Evolutionary conservation across 2,888 invertebrate species (phyloP), one percentile per base, ranked within the genome.

Genomic region (Magallana nippona): DNA sequence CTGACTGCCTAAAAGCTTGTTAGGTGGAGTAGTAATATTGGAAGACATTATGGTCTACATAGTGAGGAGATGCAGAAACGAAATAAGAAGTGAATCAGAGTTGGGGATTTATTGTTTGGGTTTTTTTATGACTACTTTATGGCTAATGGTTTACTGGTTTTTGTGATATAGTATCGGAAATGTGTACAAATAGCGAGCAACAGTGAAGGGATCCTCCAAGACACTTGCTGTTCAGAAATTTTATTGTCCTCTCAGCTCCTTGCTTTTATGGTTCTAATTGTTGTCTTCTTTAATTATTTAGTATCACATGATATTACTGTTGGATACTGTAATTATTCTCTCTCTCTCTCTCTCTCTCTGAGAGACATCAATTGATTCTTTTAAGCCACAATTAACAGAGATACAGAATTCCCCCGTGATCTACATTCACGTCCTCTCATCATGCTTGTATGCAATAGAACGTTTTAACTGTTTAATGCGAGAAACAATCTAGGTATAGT

Each of bases 281-380:
- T 71, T 71, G 32, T 27, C 71, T 63, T 22, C 63, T 71, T 71
- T 71, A 71, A 71, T 71, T 71, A 71, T 71, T 71, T 27, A 71
- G 71, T 27, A 71, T 22, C 11, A 27, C 71, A 32, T 71, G 22
- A 22, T 71, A 71, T 71, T 71, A 22, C 71, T 71, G 32, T 22
- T 13, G 13, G 22, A 32, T 13, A 71, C 27, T 13, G 8, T 44
- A 44, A 44, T 44, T 44, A 1, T 1, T 60, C 15, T 60, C 60
- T 60, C 60, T 60, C 60, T 60, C 15, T 60, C 17, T 60, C 60
- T 60, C 15, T 60, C 17, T 60, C 15, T 60, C 17, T 60, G 8
- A n/a, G 8, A n/a, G 1, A 17, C 17, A 60, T 60, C n/a, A 60
- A n/a, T 15, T 60, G 60, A 60, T 44, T 44, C 44, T 44, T 44